phyloP scores from a whole-genome alignment of 2,113 vertebrate genomes.

The Trichechus manatus region DNA sequence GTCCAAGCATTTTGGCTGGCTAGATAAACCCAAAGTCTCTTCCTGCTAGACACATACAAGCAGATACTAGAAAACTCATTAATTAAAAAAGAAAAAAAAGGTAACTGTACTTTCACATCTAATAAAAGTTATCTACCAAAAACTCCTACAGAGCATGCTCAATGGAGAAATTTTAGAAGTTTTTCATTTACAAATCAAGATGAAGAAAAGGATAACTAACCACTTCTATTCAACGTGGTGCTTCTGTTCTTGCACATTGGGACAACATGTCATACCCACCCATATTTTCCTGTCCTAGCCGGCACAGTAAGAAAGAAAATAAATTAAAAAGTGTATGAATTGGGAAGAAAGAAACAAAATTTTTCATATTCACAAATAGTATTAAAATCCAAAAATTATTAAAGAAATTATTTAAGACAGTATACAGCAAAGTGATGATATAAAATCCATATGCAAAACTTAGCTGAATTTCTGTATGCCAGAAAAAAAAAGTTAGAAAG shows the following conservation, averaged over 20 bases:
- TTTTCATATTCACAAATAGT: background rate
- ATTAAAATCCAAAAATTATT: background rate
- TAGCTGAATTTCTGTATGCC: background rate
- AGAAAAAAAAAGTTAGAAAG: background rate
- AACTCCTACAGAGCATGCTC: background rate
- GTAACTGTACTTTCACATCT: background rate
- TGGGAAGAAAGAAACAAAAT: background rate
- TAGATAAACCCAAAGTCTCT: background rate
- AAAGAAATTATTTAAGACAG: background rate
- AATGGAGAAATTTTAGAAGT: slow-evolving; percentile 39
- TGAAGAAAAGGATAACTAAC: background rate
- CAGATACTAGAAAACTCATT: background rate
- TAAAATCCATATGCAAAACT: slow-evolving; percentile 4
- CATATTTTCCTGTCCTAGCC: background rate
- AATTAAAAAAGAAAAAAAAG: background rate
- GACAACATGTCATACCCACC: background rate
- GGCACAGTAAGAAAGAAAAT: background rate
- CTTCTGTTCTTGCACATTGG: background rate
- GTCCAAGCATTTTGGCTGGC: background rate
- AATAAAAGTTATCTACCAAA: background rate
- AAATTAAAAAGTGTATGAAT: background rate
- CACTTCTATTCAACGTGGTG: background rate
- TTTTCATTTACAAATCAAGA: slow-evolving; percentile 31
- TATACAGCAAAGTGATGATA: background rate
- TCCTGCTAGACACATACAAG: background rate